These are phyloP conservation scores for Esox niger DNA, from an alignment of 2,113 vertebrate genomes.

Conservation along the genomic window DNA sequence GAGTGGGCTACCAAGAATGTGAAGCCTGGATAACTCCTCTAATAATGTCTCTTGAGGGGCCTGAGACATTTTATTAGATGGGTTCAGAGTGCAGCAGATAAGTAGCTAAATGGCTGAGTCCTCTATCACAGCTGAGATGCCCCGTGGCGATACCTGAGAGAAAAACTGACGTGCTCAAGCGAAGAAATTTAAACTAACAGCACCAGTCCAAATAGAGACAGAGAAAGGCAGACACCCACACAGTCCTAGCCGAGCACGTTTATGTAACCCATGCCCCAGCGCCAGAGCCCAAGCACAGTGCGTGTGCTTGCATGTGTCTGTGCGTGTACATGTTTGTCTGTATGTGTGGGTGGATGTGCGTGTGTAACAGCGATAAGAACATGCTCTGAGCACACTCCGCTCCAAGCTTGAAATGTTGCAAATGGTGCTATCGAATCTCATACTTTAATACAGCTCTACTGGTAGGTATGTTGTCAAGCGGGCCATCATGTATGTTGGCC, in stretches of 20 bases:
- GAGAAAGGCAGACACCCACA: slow-evolving; percentile 20
- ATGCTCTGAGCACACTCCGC: too few relatives aligned
- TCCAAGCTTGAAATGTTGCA: too few relatives aligned
- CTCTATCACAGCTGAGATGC: not conserved
- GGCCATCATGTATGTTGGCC: too few relatives aligned
- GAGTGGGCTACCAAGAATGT: not conserved
- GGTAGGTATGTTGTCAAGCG: too few relatives aligned
- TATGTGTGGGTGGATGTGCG: not conserved
- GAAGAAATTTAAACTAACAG: slow-evolving; percentile 16
- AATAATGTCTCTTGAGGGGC: too few relatives aligned
- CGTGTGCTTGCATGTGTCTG: not conserved
- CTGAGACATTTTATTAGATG: not conserved
- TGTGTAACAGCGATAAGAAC: too few relatives aligned
- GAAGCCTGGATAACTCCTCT: slow-evolving; percentile 2
- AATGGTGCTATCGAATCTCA: too few relatives aligned
- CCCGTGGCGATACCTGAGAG: not conserved
- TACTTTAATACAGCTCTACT: too few relatives aligned
- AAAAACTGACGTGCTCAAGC: slow-evolving; percentile 8
- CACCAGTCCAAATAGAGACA: slow-evolving; percentile 18
- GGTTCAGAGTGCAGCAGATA: not conserved
- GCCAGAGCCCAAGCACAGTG: not conserved
- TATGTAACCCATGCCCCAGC: slow-evolving; percentile 26
- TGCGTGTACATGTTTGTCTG: not conserved
- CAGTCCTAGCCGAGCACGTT: slow-evolving; percentile 27
- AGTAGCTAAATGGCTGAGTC: not conserved